These are phyloP conservation scores for Sebastes miniatus DNA, from an alignment of 2,797 vertebrate genomes.

Conservation along the genomic window DNA sequence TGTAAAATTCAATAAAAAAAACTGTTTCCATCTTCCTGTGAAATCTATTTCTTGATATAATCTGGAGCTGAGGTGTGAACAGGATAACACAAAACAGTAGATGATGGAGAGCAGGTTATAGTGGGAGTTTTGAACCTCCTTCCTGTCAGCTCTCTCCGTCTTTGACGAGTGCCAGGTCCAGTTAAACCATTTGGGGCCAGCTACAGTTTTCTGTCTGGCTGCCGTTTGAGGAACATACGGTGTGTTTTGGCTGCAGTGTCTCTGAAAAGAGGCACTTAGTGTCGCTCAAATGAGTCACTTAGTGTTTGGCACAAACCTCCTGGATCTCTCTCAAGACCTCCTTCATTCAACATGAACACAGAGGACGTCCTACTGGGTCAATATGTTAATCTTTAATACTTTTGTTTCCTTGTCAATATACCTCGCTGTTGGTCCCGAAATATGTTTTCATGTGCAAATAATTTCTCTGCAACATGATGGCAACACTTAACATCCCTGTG, in stretches of 20 bases:
- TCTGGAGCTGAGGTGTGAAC: not conserved
- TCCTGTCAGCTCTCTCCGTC: not conserved
- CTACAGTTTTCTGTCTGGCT: conserved; percentile 27
- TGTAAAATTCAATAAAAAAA: not conserved
- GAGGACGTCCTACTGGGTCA: not conserved
- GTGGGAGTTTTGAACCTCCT: not conserved
- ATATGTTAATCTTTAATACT: not conserved
- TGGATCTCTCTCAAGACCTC: conserved; percentile 22
- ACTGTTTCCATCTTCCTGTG: not conserved
- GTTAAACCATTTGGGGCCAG: not conserved
- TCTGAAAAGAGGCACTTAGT: conserved; percentile 19
- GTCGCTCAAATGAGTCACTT: conserved; percentile 28
- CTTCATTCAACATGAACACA: not conserved
- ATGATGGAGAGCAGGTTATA: not conserved
- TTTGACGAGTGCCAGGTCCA: not conserved
- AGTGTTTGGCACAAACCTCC: conserved; percentile 33
- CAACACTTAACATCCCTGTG: not conserved
- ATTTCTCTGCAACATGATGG: not conserved
- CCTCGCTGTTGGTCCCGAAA: not conserved
- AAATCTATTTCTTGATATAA: not conserved
- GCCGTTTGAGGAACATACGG: conserved; percentile 28
- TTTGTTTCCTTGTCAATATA: not conserved
- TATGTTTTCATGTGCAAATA: not conserved
- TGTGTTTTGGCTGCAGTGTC: conserved; percentile 10
- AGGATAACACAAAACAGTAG: not conserved